phyloP scores from a whole-genome alignment of 2,888 invertebrate species.

The Invenusta paracnida region DNA sequence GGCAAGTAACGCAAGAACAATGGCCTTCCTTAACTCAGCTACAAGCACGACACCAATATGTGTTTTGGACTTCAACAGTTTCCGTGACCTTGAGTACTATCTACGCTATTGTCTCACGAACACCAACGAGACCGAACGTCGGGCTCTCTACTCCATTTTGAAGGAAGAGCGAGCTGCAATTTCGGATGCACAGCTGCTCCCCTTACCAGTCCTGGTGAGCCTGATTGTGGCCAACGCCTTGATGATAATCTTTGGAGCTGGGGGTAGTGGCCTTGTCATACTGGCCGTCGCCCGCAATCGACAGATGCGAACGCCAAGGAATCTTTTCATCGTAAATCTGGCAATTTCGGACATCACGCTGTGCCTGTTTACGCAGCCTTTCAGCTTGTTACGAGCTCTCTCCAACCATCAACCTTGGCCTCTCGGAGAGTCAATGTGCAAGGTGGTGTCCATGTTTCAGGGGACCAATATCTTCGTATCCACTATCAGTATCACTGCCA shows the following conservation, averaged over 20 bases:
- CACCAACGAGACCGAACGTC: no score
- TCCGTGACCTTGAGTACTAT: no score
- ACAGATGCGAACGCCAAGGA: conserved; percentile 80
- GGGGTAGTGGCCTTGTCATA: conserved; percentile 81
- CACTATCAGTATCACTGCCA: conserved; percentile 85
- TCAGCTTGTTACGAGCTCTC: conserved; percentile 79
- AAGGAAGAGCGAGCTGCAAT: no score
- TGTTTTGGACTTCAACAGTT: no score
- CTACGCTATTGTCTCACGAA: no score
- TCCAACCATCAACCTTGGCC: conserved; percentile 74
- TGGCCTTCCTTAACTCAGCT: no score
- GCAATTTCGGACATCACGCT: conserved; percentile 75
- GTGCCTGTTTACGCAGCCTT: conserved; percentile 81
- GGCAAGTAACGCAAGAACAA: no score
- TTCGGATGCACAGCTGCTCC: no score
- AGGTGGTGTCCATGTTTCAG: conserved; percentile 77
- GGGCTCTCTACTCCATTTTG: no score
- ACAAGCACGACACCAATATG: no score
- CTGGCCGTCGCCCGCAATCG: conserved; percentile 75
- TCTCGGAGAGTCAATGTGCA: conserved; percentile 76
- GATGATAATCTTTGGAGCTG: conserved; percentile 74
- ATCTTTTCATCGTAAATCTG: conserved; percentile 84
- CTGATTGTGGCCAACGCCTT: not conserved
- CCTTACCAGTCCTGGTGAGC: no score
- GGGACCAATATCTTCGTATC: conserved; percentile 86